Percentiles rank a stretch among this genome's conserved stretches.
Evolutionary conservation across 2,888 invertebrate species (phyloP).

Genomic region (Lithophane leautieri): DNA sequence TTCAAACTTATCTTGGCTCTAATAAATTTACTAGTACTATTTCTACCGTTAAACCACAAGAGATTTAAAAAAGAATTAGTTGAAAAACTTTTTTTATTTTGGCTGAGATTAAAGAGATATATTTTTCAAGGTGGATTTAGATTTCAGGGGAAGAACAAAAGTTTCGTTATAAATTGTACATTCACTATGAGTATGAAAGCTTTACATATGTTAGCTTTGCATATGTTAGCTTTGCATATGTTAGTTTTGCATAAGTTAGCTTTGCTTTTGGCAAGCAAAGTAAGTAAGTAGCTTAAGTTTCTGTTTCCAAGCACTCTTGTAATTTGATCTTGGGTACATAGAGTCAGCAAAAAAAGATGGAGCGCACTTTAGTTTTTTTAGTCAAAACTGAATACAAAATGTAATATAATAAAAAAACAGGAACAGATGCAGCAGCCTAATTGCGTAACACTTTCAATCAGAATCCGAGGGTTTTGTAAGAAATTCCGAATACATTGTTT

Average conservation of each 20-base stretch:
- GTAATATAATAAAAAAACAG: neutral
- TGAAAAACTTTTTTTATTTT: slow-evolving; percentile 2
- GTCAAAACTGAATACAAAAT: neutral
- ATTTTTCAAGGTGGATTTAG: neutral
- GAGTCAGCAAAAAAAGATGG: neutral
- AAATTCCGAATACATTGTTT: no score
- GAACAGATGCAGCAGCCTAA: neutral
- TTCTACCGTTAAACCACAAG: slow-evolving; percentile 13
- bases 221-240: no score
- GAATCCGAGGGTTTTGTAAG: neutral
- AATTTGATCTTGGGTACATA: neutral
- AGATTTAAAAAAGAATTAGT: slow-evolving; percentile 28
- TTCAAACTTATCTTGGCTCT: slow-evolving; percentile 13
- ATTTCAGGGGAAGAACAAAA: neutral
- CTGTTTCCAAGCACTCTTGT: neutral
- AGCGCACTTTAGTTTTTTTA: neutral
- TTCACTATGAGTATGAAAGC: no score
- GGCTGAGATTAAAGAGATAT: neutral
- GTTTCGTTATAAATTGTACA: neutral
- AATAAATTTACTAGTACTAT: slow-evolving; percentile 30
- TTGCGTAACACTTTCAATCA: no score
- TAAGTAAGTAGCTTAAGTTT: neutral
- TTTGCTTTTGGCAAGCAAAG: no score
- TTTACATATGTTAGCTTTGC: neutral
- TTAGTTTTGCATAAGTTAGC: no score